These are phyloP conservation scores for Chaetura pelagica DNA, from an alignment of 2,113 vertebrate genomes.

Conservation along the genomic window DNA sequence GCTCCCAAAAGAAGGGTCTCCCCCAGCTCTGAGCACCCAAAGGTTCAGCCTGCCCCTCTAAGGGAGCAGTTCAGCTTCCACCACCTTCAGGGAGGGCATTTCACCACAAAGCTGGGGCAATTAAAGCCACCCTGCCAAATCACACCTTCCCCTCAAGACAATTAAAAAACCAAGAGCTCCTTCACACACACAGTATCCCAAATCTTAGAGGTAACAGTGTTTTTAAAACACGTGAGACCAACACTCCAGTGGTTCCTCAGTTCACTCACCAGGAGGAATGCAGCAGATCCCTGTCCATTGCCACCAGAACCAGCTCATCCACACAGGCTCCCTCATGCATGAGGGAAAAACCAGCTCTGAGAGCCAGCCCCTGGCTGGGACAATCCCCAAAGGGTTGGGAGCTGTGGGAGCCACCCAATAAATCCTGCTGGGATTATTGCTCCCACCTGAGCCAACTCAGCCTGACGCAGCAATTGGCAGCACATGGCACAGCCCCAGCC, in stretches of 20 bases:
- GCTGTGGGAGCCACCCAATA: accelerated
- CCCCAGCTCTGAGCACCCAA: neutral
- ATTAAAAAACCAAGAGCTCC: accelerated
- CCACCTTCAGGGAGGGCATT: neutral
- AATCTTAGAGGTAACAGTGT: accelerated
- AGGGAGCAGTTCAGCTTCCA: accelerated
- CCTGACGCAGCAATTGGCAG: accelerated
- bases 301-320: accelerated
- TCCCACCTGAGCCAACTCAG: neutral
- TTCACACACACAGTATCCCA: accelerated
- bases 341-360: accelerated
- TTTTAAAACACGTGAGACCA: accelerated
- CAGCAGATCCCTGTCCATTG: accelerated
- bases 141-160: accelerated
- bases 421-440: neutral
- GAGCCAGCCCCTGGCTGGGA: accelerated
- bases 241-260: accelerated
- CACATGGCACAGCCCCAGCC: neutral
- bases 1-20: accelerated
- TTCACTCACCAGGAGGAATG: accelerated
- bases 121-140: neutral
- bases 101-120: accelerated
- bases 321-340: accelerated
- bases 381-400: accelerated
- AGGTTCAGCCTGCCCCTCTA: neutral